Base-by-base conservation (phyloP, 2,888 invertebrate genomes). In the Clivina fossor region DNA sequence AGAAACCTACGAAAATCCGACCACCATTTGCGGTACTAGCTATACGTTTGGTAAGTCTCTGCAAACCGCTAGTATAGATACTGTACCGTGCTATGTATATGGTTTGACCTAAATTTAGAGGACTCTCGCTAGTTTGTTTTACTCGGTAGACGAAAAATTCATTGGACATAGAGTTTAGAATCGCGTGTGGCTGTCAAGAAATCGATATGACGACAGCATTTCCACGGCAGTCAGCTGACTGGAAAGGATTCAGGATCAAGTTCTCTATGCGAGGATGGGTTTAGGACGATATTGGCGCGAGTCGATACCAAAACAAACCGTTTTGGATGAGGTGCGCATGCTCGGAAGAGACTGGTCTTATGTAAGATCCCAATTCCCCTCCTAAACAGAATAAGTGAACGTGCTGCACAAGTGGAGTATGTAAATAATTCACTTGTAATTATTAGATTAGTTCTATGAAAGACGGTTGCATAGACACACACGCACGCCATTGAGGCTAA, bases 281-380 rank as follows among this genome's bases (percentile, higher is more conserved):
- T 49, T 57, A 46, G 48, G 48, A 46, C 35, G 41, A 49, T 18
- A 44, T 44, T 59, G 9, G 53, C 40, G 5, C 35, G 40, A 8
- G 24, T 20, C 9, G 30, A 28, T 48, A 56, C 43, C 59, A 59
- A 56, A 59, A 59, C 59, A 59, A 59, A 56, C 59, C 53, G 48
- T 41, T 38, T 37, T 28, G 37, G 28, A 48, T n/a, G n/a, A n/a
- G n/a, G 38, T 35, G 49, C 56, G 54, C 49, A 43, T 37, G 35
- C 38, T 35, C 44, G 56, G 26, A 49, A 49, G 44, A 44, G 44
- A 8, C 30, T 44, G 44, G 32, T 30, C 44, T 44, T 44, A 44
- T 32, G 32, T 44, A 44, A 44, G 44, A 28, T 28, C 44, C 44
- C n/a, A n/a, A n/a, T n/a, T n/a, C n/a, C n/a, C n/a, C n/a, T n/a